Conservation (phyloP, 1,140 invertebrate genomes). For the Zaprionus davidi region DNA sequence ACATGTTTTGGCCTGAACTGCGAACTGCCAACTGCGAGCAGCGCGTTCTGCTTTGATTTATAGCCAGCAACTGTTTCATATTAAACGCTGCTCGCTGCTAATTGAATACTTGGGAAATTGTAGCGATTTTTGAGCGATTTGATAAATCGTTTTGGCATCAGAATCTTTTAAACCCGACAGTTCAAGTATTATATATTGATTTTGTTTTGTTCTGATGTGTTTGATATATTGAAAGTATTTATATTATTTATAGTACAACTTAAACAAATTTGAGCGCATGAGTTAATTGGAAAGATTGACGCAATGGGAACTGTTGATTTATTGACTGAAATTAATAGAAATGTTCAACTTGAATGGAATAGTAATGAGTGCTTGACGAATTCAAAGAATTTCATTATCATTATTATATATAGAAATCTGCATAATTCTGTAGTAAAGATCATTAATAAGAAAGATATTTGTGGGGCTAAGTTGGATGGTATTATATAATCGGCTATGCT, state of each 20-base stretch:
- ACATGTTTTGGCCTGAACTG: conserved; percentile 19
- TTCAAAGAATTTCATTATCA: not conserved
- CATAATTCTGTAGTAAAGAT: not conserved
- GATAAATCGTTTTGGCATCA: not conserved
- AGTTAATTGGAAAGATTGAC: not conserved
- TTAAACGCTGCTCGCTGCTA: conserved; percentile 8
- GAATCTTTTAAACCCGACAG: not conserved
- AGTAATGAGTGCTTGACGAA: not conserved
- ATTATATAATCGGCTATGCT: no score
- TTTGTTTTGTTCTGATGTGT: not conserved
- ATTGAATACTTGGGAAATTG: conserved; percentile 18
- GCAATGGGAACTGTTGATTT: not conserved
- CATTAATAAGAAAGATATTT: not conserved
- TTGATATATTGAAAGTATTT: not conserved
- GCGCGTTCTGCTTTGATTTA: conserved; percentile 18
- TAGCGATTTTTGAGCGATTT: conserved; percentile 5
- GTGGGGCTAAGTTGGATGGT: no score
- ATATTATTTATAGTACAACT: not conserved
- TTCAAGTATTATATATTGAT: not conserved
- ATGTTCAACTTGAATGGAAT: not conserved
- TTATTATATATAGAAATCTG: not conserved
- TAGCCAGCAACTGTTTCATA: conserved; percentile 12
- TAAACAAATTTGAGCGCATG: not conserved
- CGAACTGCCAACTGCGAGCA: not conserved
- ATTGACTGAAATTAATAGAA: conserved; percentile 6